phyloP scores from a whole-genome alignment of 2,113 vertebrate genomes.

The Sinocyclocheilus maitianheensis region DNA sequence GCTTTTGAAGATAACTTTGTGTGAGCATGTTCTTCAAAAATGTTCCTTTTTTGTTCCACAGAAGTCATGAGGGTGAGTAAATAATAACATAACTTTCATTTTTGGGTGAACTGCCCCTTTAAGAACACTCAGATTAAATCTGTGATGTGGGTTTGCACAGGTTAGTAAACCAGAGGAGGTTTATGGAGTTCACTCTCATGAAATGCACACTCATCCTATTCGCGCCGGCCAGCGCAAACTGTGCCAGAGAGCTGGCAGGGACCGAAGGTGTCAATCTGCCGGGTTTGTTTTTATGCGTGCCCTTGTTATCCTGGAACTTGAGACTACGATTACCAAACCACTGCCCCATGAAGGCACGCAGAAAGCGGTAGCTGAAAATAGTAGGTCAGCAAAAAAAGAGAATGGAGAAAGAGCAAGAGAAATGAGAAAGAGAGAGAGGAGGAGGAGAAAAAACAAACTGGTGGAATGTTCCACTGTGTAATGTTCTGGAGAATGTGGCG shows the following conservation, averaged over 20 bases:
- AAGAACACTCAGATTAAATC: neutral
- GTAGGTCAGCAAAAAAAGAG: conserved; percentile 51
- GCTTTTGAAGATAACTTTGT: neutral
- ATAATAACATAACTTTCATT: neutral
- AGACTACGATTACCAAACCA: conserved; percentile 42
- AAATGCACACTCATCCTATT: conserved; percentile 39
- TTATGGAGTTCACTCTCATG: conserved; percentile 47
- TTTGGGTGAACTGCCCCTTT: neutral
- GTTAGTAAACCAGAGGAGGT: conserved; percentile 9
- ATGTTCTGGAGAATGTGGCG: conserved; percentile 47
- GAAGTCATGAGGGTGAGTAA: neutral
- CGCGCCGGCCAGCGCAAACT: conserved; percentile 11
- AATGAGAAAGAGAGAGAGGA: conserved; percentile 11
- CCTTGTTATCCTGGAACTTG: conserved; percentile 50
- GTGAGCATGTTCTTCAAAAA: neutral
- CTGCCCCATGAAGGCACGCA: conserved; percentile 44
- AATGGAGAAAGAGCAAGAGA: neutral
- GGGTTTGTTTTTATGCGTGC: conserved; percentile 37
- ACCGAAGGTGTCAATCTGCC: conserved; percentile 43
- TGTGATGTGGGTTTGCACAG: conserved; percentile 1
- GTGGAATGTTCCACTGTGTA: conserved; percentile 58
- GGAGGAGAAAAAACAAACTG: conserved; percentile 31
- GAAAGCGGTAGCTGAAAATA: conserved; percentile 38
- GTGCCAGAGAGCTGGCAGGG: conserved; percentile 13
- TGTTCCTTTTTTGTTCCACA: neutral